These are phyloP conservation scores for Ligdia adustata DNA, from an alignment of 2,888 invertebrate species.

Conservation along the genomic window DNA sequence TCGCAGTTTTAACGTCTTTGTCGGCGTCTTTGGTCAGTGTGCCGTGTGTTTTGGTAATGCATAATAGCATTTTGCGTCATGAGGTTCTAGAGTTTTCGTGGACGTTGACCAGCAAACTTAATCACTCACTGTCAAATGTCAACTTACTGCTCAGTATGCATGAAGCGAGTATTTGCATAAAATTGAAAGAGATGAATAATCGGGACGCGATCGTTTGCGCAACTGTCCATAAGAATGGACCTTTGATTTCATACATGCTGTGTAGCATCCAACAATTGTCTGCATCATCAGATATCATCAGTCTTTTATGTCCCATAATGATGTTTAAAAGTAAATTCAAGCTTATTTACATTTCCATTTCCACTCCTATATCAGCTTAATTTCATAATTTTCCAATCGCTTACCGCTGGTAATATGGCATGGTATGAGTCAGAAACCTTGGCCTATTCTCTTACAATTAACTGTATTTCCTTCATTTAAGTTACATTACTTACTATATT, in stretches of 20 bases:
- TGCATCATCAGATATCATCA: not conserved
- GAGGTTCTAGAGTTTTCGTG: conserved; percentile 3
- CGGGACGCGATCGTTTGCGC: not conserved
- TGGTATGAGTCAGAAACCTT: too few species aligned
- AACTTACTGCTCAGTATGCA: not conserved
- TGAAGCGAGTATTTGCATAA: not conserved
- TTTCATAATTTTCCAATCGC: too few species aligned
- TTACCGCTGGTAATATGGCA: too few species aligned
- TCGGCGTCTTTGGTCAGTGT: conserved; percentile 7
- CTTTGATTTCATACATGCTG: conserved; percentile 11
- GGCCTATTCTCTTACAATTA: conserved; percentile 5
- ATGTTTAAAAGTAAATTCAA: too few species aligned
- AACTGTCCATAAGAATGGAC: conserved; percentile 2
- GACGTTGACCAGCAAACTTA: conserved; percentile 13
- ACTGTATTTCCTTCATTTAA: conserved; percentile 3
- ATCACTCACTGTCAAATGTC: conserved; percentile 3
- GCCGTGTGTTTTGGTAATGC: conserved; percentile 30
- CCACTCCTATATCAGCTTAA: too few species aligned
- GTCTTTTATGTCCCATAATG: conserved; percentile 3
- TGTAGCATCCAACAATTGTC: not conserved
- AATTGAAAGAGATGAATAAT: not conserved
- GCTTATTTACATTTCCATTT: too few species aligned
- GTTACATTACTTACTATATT: not conserved
- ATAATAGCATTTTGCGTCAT: conserved; percentile 32
- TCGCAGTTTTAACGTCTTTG: conserved; percentile 33